phyloP scores from a whole-genome alignment of 53 echinoderm and acorn worm genomes.

The Luidia sarsii region DNA sequence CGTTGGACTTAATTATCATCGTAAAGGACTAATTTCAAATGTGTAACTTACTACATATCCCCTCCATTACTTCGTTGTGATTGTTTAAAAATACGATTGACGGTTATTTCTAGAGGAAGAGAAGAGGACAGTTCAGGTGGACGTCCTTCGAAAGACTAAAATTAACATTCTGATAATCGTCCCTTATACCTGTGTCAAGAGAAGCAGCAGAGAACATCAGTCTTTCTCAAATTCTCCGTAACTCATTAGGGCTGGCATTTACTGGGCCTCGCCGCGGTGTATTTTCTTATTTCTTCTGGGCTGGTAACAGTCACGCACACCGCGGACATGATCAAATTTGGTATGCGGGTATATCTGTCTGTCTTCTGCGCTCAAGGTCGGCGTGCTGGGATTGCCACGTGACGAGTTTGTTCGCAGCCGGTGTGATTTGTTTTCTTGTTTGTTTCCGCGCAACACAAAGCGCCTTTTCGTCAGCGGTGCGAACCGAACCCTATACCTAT shows the following conservation, averaged over 20 bases:
- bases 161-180: neutral
- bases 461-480: no score
- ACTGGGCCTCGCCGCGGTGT: neutral
- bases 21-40: no score
- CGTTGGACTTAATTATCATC: no score
- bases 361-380: neutral
- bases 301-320: slow-evolving; percentile 14
- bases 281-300: slow-evolving; percentile 14
- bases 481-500: no score
- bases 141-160: neutral
- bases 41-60: no score
- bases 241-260: slow-evolving; percentile 38
- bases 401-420: neutral
- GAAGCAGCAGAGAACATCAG: neutral
- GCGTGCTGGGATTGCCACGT: neutral
- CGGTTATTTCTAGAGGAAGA: no score
- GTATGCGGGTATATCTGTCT: slow-evolving; percentile 1
- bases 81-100: no score
- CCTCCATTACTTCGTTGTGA: no score
- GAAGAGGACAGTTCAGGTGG: no score
- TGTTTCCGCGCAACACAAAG: no score
- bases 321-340: slow-evolving; percentile 11
- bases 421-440: no score
- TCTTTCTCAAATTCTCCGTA: neutral
- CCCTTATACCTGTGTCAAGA: neutral